These are phyloP conservation scores for Neopelma chrysocephalum DNA, from an alignment of 2,797 vertebrate species.

Conservation along the genomic window DNA sequence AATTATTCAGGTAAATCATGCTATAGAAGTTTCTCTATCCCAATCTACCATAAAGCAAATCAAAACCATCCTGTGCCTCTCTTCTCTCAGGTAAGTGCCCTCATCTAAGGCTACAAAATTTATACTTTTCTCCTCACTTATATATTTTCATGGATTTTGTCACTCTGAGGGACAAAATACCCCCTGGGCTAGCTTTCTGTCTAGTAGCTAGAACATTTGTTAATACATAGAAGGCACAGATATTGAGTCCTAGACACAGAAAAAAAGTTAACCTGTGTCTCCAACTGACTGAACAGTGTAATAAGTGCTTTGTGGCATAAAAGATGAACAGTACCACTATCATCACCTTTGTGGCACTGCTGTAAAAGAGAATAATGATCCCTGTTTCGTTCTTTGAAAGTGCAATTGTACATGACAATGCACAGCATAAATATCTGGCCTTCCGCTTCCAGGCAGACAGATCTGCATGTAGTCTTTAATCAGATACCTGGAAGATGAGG, in stretches of 20 bases:
- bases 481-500: background rate
- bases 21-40: background rate
- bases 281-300: background rate
- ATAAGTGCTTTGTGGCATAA: constrained; percentile 1
- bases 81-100: background rate
- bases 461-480: background rate
- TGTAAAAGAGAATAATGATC: constrained; percentile 7
- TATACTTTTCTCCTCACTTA: background rate
- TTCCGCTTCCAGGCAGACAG: background rate
- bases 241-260: background rate
- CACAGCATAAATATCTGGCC: background rate
- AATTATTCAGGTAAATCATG: constrained; percentile 28
- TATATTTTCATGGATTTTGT: background rate
- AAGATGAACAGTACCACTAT: background rate
- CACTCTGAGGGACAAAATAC: background rate
- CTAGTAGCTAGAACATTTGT: background rate
- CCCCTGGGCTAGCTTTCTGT: background rate
- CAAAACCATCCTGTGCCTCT: background rate
- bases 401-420: background rate
- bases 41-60: background rate
- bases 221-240: background rate
- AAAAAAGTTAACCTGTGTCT: background rate
- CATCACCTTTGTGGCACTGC: background rate
- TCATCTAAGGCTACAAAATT: background rate
- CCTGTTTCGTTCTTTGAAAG: background rate